phyloP scores from a whole-genome alignment of 2,797 vertebrate genomes.

The Chelon auratus region DNA sequence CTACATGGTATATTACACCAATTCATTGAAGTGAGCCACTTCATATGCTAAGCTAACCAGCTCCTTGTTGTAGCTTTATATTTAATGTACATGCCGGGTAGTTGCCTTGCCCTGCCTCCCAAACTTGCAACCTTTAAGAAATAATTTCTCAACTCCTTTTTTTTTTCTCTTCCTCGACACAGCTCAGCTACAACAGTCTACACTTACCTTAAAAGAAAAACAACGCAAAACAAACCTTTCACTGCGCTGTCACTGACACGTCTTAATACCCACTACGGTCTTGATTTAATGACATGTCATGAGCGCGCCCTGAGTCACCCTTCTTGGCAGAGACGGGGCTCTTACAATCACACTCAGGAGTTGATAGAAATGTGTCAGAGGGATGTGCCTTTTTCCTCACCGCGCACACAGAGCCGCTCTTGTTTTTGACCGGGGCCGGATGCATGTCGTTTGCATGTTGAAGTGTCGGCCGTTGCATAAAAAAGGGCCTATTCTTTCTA shows the following conservation, averaged over 20 bases:
- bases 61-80: too few relatives aligned
- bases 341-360: conserved; percentile 64
- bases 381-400: conserved; percentile 54
- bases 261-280: conserved; percentile 68
- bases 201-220: conserved; percentile 50
- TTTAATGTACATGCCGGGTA: too few relatives aligned
- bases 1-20: too few relatives aligned
- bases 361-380: conserved; percentile 72
- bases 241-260: conserved; percentile 72
- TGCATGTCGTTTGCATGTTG: conserved; percentile 30
- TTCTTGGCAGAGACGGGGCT: conserved; percentile 59
- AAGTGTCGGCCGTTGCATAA: conserved; percentile 16
- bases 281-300: conserved; percentile 71
- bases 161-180: background rate
- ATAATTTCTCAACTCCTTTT: background rate
- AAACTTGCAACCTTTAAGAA: background rate
- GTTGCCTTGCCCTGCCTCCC: background rate
- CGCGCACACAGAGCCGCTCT: conserved; percentile 45
- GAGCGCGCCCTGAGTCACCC: conserved; percentile 64
- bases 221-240: conserved; percentile 70
- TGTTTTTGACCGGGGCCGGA: conserved; percentile 37
- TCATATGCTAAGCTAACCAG: too few relatives aligned
- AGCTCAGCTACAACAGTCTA: background rate
- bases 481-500: conserved; percentile 9
- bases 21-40: too few relatives aligned